Conservation (phyloP, 2,797 vertebrate species). For the Betta splendens region DNA sequence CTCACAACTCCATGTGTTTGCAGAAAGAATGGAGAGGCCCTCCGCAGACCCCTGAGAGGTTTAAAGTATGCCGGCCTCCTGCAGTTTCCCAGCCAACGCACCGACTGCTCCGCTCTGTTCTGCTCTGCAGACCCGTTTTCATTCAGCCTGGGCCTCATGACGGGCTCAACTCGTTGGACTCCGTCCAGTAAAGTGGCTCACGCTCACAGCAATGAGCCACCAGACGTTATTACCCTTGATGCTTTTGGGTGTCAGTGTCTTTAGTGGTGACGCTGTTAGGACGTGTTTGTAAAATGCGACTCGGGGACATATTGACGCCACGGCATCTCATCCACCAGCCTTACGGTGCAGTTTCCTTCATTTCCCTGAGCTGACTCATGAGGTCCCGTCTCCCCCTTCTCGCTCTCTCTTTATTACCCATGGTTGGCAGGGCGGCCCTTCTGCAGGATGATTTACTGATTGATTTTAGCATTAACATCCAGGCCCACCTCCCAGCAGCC, state of each 20-base stretch:
- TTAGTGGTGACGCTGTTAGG: slow-evolving; percentile 1
- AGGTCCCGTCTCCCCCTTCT: slow-evolving; percentile 12
- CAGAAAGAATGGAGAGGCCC: slow-evolving; percentile 66
- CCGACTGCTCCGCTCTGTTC: slow-evolving; percentile 48
- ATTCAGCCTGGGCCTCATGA: slow-evolving; percentile 68
- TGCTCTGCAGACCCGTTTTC: slow-evolving; percentile 63
- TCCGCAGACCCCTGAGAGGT: slow-evolving; percentile 65
- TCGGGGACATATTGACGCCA: slow-evolving; percentile 26
- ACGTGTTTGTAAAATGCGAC: slow-evolving; percentile 31
- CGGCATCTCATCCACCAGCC: slow-evolving; percentile 52
- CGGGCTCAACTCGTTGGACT: slow-evolving; percentile 60
- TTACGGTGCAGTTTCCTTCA: slow-evolving; percentile 40
- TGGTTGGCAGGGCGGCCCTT: slow-evolving; percentile 41
- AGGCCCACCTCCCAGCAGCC: slow-evolving; percentile 33
- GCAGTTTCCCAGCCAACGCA: slow-evolving; percentile 66
- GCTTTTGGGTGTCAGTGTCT: slow-evolving; percentile 10
- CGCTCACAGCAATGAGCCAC: slow-evolving; percentile 46
- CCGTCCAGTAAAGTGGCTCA: slow-evolving; percentile 58
- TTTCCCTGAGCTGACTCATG: slow-evolving; percentile 59
- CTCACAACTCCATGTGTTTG: slow-evolving; percentile 65
- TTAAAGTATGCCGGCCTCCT: slow-evolving; percentile 72
- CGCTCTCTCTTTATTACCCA: slow-evolving; percentile 47
- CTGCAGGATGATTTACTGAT: slow-evolving; percentile 70
- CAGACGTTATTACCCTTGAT: slow-evolving; percentile 41
- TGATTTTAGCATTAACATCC: slow-evolving; percentile 67